Percentiles rank a stretch among this genome's conserved stretches.
phyloP scores from a whole-genome alignment of 2,113 vertebrate species.

The Meles meles region DNA sequence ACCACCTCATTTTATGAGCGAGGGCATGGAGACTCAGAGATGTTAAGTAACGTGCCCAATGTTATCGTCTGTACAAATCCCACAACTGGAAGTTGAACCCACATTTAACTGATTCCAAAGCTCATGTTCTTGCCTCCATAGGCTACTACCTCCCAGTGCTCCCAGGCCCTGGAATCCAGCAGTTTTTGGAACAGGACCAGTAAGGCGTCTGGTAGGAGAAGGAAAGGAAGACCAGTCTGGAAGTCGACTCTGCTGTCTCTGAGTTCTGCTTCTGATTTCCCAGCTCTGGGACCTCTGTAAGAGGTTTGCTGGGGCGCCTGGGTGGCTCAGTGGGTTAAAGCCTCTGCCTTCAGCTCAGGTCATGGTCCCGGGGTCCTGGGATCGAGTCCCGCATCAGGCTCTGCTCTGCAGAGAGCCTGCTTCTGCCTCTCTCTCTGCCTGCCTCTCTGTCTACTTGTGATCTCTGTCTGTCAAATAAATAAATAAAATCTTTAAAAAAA shows the following conservation, averaged over 20 bases:
- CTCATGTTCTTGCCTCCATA: neutral
- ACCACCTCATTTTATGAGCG: neutral
- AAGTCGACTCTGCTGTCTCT: fast-evolving
- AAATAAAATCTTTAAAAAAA: too few relatives aligned
- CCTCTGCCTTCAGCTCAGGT: too few relatives aligned
- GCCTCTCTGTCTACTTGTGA: too few relatives aligned
- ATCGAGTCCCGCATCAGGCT: too few relatives aligned
- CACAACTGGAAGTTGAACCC: neutral
- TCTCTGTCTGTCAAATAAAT: too few relatives aligned
- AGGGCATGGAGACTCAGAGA: neutral
- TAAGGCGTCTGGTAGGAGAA: neutral
- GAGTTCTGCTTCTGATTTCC: neutral
- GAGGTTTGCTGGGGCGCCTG: too few relatives aligned
- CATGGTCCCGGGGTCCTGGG: too few relatives aligned
- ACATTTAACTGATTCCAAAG: neutral
- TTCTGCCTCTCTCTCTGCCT: too few relatives aligned
- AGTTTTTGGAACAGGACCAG: neutral
- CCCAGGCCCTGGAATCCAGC: neutral
- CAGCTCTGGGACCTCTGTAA: neutral
- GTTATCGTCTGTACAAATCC: neutral
- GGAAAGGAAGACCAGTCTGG: neutral
- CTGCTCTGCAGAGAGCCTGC: too few relatives aligned
- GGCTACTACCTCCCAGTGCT: neutral
- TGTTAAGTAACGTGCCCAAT: neutral
- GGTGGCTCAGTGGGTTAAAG: too few relatives aligned